Evolutionary conservation across 2,113 vertebrate species (phyloP).

Genomic region (Fregetta grallaria): DNA sequence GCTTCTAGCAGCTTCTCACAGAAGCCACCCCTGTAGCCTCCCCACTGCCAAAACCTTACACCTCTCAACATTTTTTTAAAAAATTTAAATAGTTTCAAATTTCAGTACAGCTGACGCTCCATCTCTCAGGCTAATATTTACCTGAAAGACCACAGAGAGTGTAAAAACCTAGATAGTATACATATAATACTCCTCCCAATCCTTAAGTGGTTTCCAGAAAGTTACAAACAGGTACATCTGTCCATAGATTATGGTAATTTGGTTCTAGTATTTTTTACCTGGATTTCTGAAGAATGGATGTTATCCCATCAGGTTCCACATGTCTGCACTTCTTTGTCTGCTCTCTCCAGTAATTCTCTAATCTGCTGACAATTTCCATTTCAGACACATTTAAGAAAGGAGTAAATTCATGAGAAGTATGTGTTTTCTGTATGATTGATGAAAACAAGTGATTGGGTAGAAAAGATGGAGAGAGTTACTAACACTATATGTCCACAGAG

Average conservation of each 20-base stretch:
- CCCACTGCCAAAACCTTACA: not conserved
- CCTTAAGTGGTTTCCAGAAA: not conserved
- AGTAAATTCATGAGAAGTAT: not conserved
- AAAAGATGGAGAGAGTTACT: not conserved
- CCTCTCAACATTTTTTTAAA: not conserved
- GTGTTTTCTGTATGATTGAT: not conserved
- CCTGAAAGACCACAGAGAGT: not conserved
- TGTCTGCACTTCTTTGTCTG: not conserved
- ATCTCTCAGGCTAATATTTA: not conserved
- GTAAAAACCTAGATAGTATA: not conserved
- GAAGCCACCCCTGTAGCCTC: not conserved
- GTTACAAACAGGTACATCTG: not conserved
- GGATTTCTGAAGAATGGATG: not conserved
- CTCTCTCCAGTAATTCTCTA: not conserved
- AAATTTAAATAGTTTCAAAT: not conserved
- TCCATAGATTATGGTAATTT: constrained; percentile 1
- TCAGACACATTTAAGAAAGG: not conserved
- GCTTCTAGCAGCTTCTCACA: not conserved
- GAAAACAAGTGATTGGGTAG: not conserved
- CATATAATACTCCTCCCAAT: not conserved
- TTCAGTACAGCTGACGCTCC: not conserved
- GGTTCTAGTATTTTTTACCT: not conserved
- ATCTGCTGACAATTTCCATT: constrained; percentile 4
- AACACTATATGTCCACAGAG: not conserved
- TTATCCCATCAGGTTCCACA: not conserved